Percentiles rank a stretch among this genome's conserved stretches.
Evolutionary conservation across 1,140 invertebrate species (phyloP).

Genomic region (Nasonia vitripennis): DNA sequence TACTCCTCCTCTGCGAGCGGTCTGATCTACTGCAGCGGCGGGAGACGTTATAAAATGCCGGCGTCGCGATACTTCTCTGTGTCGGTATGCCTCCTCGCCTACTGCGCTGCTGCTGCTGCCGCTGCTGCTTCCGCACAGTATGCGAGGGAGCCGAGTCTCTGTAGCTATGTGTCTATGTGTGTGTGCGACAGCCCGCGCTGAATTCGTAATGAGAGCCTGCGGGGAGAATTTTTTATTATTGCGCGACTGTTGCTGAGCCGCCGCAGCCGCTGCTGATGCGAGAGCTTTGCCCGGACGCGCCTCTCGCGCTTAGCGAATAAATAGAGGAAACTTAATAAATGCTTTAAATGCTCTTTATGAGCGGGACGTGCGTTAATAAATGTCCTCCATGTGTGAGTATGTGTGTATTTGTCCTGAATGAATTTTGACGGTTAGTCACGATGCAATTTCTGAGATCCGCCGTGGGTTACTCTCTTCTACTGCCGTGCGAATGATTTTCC

Average conservation of each 20-base stretch:
- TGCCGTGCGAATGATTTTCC: background rate
- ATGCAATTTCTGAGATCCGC: background rate
- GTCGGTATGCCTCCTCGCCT: background rate
- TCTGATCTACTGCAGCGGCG: conserved; percentile 27
- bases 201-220: conserved; percentile 39
- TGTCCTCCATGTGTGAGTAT: background rate
- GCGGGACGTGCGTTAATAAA: background rate
- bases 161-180: background rate
- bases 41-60: conserved; percentile 28
- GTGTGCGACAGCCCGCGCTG: conserved; percentile 19
- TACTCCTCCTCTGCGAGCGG: background rate
- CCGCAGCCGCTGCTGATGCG: background rate
- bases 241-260: background rate
- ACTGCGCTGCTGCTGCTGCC: too few species aligned
- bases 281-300: background rate
- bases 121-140: too few species aligned
- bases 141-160: background rate
- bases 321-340: conserved; percentile 25
- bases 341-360: conserved; percentile 1
- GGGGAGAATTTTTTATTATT: conserved; percentile 45
- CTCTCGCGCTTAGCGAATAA: background rate
- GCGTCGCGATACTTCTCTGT: background rate
- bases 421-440: background rate
- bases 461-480: background rate
- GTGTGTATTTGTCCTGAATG: too few species aligned